Conservation (phyloP, 2,888 invertebrate genomes). For the Dryomyza anilis region DNA sequence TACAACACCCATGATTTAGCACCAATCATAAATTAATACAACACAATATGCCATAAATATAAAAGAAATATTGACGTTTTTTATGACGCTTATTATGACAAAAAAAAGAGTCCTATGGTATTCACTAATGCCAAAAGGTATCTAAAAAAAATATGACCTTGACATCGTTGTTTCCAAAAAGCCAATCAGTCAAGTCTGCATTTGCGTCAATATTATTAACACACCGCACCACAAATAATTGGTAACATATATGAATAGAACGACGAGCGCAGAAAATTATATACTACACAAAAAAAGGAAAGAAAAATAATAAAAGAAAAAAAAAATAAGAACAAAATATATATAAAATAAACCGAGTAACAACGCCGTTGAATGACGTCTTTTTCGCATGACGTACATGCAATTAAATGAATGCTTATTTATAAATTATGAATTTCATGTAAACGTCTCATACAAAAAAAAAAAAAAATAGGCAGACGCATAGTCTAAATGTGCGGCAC, state of each 20-base stretch:
- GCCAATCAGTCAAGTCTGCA: too few relatives aligned
- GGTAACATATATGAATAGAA: too few relatives aligned
- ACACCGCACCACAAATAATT: too few relatives aligned
- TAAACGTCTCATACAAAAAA: not conserved
- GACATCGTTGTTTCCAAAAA: too few relatives aligned
- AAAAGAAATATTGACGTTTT: not conserved
- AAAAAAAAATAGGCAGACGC: not conserved
- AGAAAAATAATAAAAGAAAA: not conserved
- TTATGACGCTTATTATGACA: too few relatives aligned
- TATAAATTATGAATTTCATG: conserved; percentile 8
- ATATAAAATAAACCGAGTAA: not conserved
- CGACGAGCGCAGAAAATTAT: too few relatives aligned
- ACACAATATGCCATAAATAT: not conserved
- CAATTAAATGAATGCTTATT: conserved; percentile 11
- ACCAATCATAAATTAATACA: not conserved
- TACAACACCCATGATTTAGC: too few relatives aligned
- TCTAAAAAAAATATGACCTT: too few relatives aligned
- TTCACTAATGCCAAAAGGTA: not conserved
- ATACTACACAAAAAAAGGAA: not conserved
- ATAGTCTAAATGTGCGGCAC: not conserved
- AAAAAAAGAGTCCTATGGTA: not conserved
- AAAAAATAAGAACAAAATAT: not conserved
- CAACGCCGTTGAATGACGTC: conserved; percentile 2
- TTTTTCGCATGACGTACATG: conserved; percentile 5
- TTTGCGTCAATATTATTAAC: too few relatives aligned